Evolutionary conservation across 2,888 invertebrate species (phyloP), one percentile per base, ranked within the genome.

Genomic region (Machimus rusticus): DNA sequence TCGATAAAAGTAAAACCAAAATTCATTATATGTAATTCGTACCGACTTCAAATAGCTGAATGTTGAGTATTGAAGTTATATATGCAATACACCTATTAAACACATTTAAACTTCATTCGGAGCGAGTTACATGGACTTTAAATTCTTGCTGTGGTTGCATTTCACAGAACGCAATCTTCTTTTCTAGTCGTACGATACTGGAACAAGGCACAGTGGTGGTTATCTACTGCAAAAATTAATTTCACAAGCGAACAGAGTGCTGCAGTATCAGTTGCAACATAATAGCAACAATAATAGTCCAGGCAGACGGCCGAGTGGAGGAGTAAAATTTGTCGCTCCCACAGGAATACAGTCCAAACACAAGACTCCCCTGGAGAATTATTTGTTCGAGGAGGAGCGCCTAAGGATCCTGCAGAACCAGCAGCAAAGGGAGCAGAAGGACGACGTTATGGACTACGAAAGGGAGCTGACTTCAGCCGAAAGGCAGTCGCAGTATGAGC

Each of bases 381-480:
- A 90, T 88, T 90, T 92, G 0, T 92, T 92, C 79, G 93, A 92
- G 88, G 92, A 92, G 89, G 92, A 92, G 88, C 92, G 93, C 14
- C 88, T 92, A 5, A 92, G 91, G 89, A 92, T 92, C 31, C 89
- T 93, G 2, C 93, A 92, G 86, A 93, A 93, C 89, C 91, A 93
- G 88, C 93, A 93, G 88, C 93, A 93, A 88, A 92, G 93, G 55
- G 93, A 90, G 90, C 93, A 90, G 90, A 92, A 93, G 92, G 91
- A 90, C 87, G 90, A 89, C 89, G 90, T 90, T 4, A 90, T 90
- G 90, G 91, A 92, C 88, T 91, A 92, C 34, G 92, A 92, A 86
- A 91, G 91, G 55, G 90, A 91, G 90, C 89, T 92, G 84, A 91
- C 91, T 34, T 92, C 92, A 0, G 92, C 92, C 2, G 93, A 93